Evolutionary conservation across 2,888 invertebrate species (phyloP).

Genomic region (Leptodirus hochenwartii): DNA sequence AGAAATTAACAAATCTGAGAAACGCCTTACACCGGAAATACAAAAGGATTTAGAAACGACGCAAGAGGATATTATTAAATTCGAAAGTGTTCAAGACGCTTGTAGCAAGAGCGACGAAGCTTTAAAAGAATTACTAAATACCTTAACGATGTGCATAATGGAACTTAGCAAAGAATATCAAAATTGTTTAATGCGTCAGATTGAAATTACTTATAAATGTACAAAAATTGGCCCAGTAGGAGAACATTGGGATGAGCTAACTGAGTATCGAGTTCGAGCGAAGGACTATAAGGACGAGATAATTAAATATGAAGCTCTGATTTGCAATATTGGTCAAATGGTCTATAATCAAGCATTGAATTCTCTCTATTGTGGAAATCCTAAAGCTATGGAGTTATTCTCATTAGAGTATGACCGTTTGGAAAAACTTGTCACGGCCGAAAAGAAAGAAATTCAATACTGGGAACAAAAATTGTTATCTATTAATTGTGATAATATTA

Average conservation of each 20-base stretch:
- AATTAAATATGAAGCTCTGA: constrained; percentile 19
- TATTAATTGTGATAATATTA: constrained; percentile 19
- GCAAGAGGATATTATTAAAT: too few relatives aligned
- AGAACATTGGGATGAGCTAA: constrained; percentile 21
- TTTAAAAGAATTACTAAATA: constrained; percentile 19
- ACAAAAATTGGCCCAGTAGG: constrained; percentile 17
- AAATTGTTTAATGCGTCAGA: constrained; percentile 21
- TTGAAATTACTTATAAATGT: constrained; percentile 20
- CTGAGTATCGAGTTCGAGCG: constrained; percentile 19
- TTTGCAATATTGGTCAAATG: constrained; percentile 21
- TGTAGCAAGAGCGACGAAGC: constrained; percentile 20
- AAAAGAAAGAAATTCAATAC: constrained; percentile 19
- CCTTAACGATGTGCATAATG: constrained; percentile 19
- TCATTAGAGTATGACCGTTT: constrained; percentile 15
- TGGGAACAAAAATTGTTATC: constrained; percentile 20
- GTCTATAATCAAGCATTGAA: constrained; percentile 17
- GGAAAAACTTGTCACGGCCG: constrained; percentile 15
- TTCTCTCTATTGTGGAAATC: constrained; percentile 11
- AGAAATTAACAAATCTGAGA: too few relatives aligned
- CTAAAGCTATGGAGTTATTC: constrained; percentile 11
- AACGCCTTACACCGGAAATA: too few relatives aligned
- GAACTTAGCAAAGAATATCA: constrained; percentile 22
- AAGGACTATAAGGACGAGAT: constrained; percentile 21
- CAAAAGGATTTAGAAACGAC: too few relatives aligned
- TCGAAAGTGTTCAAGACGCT: constrained; percentile 13